phyloP scores from a whole-genome alignment of 2,113 vertebrate genomes.

The Callipepla squamata region DNA sequence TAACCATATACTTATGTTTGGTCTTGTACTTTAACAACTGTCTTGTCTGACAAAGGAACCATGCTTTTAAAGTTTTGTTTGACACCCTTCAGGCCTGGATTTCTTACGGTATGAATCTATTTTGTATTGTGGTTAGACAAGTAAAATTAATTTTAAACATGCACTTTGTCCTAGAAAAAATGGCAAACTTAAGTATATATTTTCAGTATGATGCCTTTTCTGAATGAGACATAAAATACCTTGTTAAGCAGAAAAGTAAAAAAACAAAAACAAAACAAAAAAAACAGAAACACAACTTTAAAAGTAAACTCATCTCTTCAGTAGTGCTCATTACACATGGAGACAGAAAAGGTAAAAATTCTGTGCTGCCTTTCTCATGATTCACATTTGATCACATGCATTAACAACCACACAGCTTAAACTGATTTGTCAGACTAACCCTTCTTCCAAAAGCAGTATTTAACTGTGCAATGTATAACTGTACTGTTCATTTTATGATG shows the following conservation, averaged over 20 bases:
- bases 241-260: neutral
- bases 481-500: constrained; percentile 65
- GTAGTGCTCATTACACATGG: neutral
- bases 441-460: constrained; percentile 4
- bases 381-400: neutral
- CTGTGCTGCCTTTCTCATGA: neutral
- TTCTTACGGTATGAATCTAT: neutral
- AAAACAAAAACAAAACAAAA: neutral
- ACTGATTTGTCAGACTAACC: neutral
- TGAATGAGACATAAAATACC: neutral
- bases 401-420: neutral
- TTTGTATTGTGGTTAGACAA: neutral
- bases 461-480: constrained; percentile 41
- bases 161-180: neutral
- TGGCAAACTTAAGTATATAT: neutral
- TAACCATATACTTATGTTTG: neutral
- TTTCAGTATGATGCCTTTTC: neutral
- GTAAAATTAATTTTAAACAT: neutral
- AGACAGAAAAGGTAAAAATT: neutral
- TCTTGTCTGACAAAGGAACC: neutral
- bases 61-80: neutral
- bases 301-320: neutral
- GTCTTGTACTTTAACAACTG: neutral
- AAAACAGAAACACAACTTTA: neutral
- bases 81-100: neutral